A percentile compares a stretch with the other conserved stretches of the same genome.
Evolutionary conservation across 2,113 vertebrate species (phyloP).

Genomic region (Hucho hucho): DNA sequence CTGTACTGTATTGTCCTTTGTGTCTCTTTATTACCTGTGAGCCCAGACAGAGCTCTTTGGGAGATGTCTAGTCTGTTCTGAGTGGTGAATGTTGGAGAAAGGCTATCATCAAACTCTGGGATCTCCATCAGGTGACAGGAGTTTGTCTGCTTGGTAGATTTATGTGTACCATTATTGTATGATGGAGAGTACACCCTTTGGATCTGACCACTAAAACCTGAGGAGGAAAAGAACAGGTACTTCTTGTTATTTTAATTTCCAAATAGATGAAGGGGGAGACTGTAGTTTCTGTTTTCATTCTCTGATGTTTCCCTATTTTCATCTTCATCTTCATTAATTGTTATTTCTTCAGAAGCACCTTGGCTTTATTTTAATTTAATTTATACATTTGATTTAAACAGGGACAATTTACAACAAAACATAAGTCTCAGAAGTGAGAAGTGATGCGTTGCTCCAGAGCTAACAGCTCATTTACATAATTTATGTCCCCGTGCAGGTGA

Average conservation of each 20-base stretch:
- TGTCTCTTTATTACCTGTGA: slow-evolving; percentile 74
- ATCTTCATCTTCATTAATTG: not conserved
- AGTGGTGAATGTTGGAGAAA: slow-evolving; percentile 67
- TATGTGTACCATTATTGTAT: slow-evolving; percentile 45
- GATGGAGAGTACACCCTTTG: slow-evolving; percentile 77
- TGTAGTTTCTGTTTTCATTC: not conserved
- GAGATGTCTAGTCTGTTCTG: slow-evolving; percentile 74
- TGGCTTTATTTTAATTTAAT: not conserved
- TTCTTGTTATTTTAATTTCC: not conserved
- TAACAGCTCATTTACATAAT: too few species aligned
- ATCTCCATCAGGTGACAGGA: slow-evolving; percentile 67
- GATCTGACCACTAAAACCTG: slow-evolving; percentile 80
- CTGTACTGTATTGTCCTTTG: not conserved
- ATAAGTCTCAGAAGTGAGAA: too few species aligned
- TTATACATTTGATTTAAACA: too few species aligned
- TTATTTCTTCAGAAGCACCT: not conserved
- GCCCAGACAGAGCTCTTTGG: slow-evolving; percentile 75
- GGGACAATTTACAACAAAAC: too few species aligned
- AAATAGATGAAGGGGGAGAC: not conserved
- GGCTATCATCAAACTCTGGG: slow-evolving; percentile 76
- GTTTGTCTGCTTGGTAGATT: slow-evolving; percentile 53
- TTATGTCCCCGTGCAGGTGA: too few species aligned
- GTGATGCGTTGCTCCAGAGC: too few species aligned
- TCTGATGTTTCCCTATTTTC: not conserved
- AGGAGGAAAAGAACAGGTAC: slow-evolving; percentile 24